Conservation (phyloP, 2,113 vertebrate genomes). For the Hipposideros armiger region DNA sequence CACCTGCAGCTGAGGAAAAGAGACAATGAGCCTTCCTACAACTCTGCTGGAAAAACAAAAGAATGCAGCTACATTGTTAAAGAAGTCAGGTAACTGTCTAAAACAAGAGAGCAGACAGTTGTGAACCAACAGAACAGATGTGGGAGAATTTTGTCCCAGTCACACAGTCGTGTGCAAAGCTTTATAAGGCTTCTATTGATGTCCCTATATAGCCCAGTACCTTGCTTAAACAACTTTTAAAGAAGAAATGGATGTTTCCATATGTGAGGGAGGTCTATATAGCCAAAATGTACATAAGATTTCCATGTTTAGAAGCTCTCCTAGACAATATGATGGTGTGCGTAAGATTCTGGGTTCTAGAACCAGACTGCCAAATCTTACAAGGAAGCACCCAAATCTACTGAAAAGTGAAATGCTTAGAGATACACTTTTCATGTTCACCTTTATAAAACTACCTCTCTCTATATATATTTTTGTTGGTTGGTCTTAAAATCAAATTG, state of each 20-base stretch:
- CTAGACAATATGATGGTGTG: background rate
- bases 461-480: background rate
- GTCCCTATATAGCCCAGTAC: background rate
- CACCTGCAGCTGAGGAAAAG: background rate
- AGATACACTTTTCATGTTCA: background rate
- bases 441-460: background rate
- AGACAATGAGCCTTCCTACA: conserved; percentile 16
- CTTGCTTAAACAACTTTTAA: background rate
- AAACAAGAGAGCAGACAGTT: background rate
- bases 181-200: background rate
- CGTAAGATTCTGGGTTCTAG: background rate
- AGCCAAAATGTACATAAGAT: background rate
- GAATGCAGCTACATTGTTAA: background rate
- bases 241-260: background rate
- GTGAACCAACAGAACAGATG: background rate
- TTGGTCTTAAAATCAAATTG: background rate
- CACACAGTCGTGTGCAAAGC: background rate
- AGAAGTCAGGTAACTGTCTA: background rate
- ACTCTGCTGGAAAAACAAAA: conserved; percentile 35
- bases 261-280: background rate
- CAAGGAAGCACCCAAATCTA: background rate
- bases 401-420: background rate
- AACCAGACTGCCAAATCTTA: background rate
- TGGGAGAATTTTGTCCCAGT: background rate
- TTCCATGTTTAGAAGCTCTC: background rate